Evolutionary conservation across 2,113 vertebrate genomes (phyloP).

Genomic region (Oreochromis spilurus): DNA sequence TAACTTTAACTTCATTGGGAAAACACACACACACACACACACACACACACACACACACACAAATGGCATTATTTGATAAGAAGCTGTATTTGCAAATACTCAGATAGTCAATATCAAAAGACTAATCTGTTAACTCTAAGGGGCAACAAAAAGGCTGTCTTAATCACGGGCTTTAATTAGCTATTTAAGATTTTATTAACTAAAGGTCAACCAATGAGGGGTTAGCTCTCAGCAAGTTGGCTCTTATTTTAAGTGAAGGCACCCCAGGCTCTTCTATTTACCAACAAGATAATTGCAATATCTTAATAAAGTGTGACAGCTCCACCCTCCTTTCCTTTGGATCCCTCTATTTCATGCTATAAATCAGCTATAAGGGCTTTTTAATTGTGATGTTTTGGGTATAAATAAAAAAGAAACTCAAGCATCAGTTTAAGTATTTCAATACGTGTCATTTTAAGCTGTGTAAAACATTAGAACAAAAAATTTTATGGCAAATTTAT

Average conservation of each 20-base stretch:
- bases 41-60: not conserved
- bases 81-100: conserved; percentile 41
- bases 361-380: not conserved
- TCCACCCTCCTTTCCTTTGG: not conserved
- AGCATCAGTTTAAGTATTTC: not conserved
- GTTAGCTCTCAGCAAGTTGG: conserved; percentile 46
- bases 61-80: conserved; percentile 14
- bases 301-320: not conserved
- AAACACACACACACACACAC: not conserved
- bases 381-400: not conserved
- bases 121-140: conserved; percentile 36
- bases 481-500: not conserved
- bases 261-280: conserved; percentile 50
- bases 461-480: not conserved
- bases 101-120: conserved; percentile 39
- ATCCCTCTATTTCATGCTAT: not conserved
- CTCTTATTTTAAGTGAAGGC: conserved; percentile 49
- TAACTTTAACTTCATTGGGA: conserved; percentile 35
- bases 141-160: conserved; percentile 26
- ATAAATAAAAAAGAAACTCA: not conserved
- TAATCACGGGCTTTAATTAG: conserved; percentile 65
- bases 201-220: conserved; percentile 63
- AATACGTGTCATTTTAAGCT: not conserved
- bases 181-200: conserved; percentile 66
- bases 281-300: conserved; percentile 39